A percentile compares a stretch with the other conserved stretches of the same genome.
phyloP scores from a whole-genome alignment of 2,797 vertebrate genomes.

The Knipowitschia caucasica region DNA sequence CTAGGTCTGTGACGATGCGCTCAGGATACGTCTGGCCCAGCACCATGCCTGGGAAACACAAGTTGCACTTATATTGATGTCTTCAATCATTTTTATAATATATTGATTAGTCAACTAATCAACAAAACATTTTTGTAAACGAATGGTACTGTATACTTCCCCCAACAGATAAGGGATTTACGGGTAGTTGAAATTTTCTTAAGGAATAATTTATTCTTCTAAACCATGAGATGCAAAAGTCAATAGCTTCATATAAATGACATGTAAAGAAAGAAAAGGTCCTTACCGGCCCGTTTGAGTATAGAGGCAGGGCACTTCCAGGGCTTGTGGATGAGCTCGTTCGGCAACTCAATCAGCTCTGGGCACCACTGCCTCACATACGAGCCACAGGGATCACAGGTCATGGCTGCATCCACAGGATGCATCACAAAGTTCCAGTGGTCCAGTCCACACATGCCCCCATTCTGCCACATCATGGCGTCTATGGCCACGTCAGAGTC shows the following conservation, averaged over 20 bases:
- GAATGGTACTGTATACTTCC: no score
- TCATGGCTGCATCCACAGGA: slow-evolving; percentile 72
- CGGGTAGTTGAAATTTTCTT: no score
- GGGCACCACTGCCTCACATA: slow-evolving; percentile 75
- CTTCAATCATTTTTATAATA: no score
- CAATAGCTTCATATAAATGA: no score
- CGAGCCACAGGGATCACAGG: slow-evolving; percentile 67
- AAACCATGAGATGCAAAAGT: no score
- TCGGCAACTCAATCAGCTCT: slow-evolving; percentile 64
- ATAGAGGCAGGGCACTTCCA: slow-evolving; percentile 71
- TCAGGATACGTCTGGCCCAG: slow-evolving; percentile 66
- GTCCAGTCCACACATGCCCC: slow-evolving; percentile 76
- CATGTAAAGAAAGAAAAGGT: background rate
- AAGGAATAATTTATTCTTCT: no score
- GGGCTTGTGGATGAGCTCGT: slow-evolving; percentile 75
- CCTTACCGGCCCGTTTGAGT: slow-evolving; percentile 64
- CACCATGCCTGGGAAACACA: slow-evolving; percentile 50
- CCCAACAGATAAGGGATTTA: no score
- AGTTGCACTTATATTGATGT: no score
- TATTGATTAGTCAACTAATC: no score
- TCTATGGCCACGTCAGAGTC: slow-evolving; percentile 78
- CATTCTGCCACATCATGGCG: slow-evolving; percentile 81
- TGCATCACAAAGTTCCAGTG: slow-evolving; percentile 81
- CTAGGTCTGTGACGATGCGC: slow-evolving; percentile 62
- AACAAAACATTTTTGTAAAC: no score